These are phyloP conservation scores for Puma concolor DNA, from an alignment of 2,113 vertebrate species.

Conservation along the genomic window DNA sequence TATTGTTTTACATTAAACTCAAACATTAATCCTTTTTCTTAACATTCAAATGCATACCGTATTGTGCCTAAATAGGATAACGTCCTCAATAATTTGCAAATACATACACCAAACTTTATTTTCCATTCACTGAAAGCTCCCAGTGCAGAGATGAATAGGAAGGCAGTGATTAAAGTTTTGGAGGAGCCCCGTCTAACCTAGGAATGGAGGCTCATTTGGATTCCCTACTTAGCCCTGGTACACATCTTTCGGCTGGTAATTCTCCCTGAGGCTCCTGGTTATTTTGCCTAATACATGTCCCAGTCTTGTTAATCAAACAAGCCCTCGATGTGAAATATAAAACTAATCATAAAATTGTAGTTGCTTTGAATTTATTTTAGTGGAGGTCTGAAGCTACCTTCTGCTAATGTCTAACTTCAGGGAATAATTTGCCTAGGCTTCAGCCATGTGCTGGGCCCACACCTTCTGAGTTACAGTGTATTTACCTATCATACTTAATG, in stretches of 20 bases:
- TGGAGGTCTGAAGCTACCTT: background rate
- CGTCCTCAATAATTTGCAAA: background rate
- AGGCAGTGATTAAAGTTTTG: conserved; percentile 9
- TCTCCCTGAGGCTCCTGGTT: background rate
- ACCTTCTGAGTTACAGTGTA: conserved; percentile 1
- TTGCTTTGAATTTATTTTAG: conserved; percentile 37
- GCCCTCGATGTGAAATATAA: conserved; percentile 41
- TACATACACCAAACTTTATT: background rate
- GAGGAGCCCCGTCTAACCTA: background rate
- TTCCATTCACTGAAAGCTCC: background rate
- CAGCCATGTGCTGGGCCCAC: background rate
- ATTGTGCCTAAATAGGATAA: background rate
- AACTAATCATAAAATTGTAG: conserved; percentile 26
- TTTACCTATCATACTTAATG: background rate
- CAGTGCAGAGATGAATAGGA: background rate
- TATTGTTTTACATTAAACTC: background rate
- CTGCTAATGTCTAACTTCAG: conserved; percentile 52
- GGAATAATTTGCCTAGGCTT: conserved; percentile 10
- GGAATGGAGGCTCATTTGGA: background rate
- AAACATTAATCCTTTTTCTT: background rate
- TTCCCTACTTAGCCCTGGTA: conserved; percentile 6
- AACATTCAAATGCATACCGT: background rate
- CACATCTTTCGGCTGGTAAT: background rate
- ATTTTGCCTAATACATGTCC: conserved; percentile 19
- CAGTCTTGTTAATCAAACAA: conserved; percentile 38